Conservation (phyloP, 2,113 vertebrate species). For the Perca flavescens region DNA sequence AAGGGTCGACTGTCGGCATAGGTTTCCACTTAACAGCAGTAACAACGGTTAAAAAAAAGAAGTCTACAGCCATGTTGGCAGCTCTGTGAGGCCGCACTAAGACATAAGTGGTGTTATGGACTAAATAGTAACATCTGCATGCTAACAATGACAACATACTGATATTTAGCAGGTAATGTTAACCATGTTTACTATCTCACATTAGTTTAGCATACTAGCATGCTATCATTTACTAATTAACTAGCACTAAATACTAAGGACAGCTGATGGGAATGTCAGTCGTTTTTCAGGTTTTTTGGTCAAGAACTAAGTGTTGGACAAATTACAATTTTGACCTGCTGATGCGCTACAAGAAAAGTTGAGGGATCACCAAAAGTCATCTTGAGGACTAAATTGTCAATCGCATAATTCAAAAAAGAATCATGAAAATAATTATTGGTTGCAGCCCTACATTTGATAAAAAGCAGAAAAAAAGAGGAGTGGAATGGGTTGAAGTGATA, state of each 20-base stretch:
- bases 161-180: background rate
- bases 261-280: background rate
- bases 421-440: background rate
- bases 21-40: slow-evolving; percentile 1
- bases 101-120: background rate
- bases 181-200: too few species aligned
- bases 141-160: background rate
- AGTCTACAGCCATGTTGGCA: background rate
- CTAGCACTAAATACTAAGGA: background rate
- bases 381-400: background rate
- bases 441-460: too few species aligned
- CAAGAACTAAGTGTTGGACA: background rate
- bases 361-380: background rate
- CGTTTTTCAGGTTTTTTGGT: background rate
- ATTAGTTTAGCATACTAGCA: background rate
- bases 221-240: background rate
- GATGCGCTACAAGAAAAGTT: background rate
- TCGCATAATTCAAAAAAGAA: background rate
- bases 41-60: background rate
- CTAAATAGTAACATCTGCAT: background rate
- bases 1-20: background rate
- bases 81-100: too few species aligned
- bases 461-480: background rate
- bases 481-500: background rate
- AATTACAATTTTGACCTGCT: background rate